These are phyloP conservation scores for Cromileptes altivelis DNA, from an alignment of 2,113 vertebrate genomes.

Conservation along the genomic window DNA sequence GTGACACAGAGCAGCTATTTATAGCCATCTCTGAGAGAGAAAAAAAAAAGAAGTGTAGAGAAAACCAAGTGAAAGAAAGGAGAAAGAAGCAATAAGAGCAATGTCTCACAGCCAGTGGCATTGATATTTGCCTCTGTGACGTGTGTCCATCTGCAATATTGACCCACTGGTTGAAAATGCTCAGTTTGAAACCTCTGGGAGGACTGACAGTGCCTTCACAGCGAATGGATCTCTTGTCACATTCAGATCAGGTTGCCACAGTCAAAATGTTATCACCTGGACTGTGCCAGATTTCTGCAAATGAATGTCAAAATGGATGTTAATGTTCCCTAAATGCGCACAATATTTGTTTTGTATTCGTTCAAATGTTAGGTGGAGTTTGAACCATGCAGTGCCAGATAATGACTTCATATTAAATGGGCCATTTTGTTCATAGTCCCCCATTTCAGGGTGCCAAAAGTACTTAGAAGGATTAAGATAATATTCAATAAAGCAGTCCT, in stretches of 20 bases:
- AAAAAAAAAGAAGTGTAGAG: constrained; percentile 26
- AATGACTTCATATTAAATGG: constrained; percentile 32
- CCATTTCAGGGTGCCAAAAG: constrained; percentile 26
- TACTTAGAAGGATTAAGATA: constrained; percentile 46
- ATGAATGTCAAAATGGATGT: not conserved
- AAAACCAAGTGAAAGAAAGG: constrained; percentile 37
- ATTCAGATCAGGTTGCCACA: not conserved
- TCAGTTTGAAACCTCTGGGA: constrained; percentile 24
- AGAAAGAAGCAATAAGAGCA: constrained; percentile 44
- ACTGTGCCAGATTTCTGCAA: not conserved
- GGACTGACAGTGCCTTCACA: constrained; percentile 10
- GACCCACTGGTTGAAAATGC: constrained; percentile 42
- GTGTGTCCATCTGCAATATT: constrained; percentile 30
- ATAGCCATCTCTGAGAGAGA: constrained; percentile 27
- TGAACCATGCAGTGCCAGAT: constrained; percentile 15
- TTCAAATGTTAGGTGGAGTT: constrained; percentile 8
- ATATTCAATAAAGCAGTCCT: constrained; percentile 43
- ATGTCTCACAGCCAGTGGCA: constrained; percentile 34
- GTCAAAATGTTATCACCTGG: not conserved
- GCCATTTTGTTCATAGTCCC: constrained; percentile 32
- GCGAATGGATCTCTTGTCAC: constrained; percentile 5
- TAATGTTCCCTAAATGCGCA: not conserved
- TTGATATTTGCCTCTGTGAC: constrained; percentile 45
- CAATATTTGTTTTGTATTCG: constrained; percentile 19
- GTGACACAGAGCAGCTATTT: constrained; percentile 73